Conservation (phyloP, 2,888 invertebrate genomes). For the Hemistola chrysoprasaria region DNA sequence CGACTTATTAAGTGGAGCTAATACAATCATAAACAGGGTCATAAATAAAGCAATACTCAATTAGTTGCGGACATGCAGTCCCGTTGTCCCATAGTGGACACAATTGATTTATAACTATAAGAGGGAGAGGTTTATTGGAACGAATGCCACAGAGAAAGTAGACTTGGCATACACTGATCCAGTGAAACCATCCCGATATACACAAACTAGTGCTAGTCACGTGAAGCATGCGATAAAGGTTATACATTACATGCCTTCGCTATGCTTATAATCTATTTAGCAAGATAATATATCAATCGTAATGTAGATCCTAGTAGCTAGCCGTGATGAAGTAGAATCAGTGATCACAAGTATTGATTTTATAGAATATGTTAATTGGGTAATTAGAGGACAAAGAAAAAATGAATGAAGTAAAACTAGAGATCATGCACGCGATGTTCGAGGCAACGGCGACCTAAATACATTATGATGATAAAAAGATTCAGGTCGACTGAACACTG, state of each 20-base stretch:
- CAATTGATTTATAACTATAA: slow-evolving; percentile 45
- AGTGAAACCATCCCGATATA: slow-evolving; percentile 44
- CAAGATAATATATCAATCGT: slow-evolving; percentile 24
- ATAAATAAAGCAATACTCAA: slow-evolving; percentile 11
- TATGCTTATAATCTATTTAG: slow-evolving; percentile 34
- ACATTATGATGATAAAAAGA: slow-evolving; percentile 48
- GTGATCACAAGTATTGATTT: slow-evolving; percentile 11
- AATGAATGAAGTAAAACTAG: slow-evolving; percentile 33
- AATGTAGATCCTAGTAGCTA: slow-evolving; percentile 6
- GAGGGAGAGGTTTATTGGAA: slow-evolving; percentile 42
- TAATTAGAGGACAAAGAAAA: slow-evolving; percentile 28
- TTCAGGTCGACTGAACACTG: slow-evolving; percentile 30
- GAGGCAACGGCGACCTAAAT: slow-evolving; percentile 54
- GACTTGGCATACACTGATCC: slow-evolving; percentile 50
- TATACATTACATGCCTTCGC: slow-evolving; percentile 42
- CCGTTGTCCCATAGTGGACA: slow-evolving; percentile 31
- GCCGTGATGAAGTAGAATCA: slow-evolving; percentile 6
- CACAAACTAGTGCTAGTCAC: slow-evolving; percentile 38
- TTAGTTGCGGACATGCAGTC: slow-evolving; percentile 15
- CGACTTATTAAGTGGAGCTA: neutral
- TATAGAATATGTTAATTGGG: slow-evolving; percentile 33
- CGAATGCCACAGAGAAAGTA: slow-evolving; percentile 53
- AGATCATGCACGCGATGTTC: slow-evolving; percentile 41
- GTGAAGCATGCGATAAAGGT: slow-evolving; percentile 42
- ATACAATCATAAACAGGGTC: slow-evolving; percentile 11